phyloP scores from a whole-genome alignment of 37 sponge, comb jelly and placozoan genomes.

The Chondrilla cf. caribensis region DNA sequence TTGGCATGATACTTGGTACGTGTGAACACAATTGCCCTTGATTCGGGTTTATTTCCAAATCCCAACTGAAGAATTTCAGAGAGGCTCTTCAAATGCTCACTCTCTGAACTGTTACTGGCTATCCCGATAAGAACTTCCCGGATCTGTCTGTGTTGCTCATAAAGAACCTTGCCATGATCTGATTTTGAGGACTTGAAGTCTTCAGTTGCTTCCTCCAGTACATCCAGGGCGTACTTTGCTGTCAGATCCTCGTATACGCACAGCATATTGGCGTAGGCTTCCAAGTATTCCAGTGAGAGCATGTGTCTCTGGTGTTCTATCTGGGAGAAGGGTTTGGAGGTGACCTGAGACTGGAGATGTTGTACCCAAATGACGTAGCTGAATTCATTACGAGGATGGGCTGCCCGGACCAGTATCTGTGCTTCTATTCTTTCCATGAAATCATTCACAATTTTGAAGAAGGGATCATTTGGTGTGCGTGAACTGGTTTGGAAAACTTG shows the following conservation, averaged over 20 bases:
- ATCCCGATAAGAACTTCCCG: background rate
- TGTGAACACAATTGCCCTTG: background rate
- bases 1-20: constrained; percentile 4
- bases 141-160: background rate
- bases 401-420: background rate
- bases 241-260: no score
- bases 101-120: no score
- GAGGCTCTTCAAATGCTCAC: background rate
- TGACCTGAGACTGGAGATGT: no score
- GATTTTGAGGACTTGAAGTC: no score
- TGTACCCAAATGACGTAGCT: no score
- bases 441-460: background rate
- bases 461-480: constrained; percentile 27
- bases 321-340: no score
- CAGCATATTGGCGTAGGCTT: no score
- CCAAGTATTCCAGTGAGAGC: no score
- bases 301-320: no score
- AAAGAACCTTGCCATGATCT: background rate
- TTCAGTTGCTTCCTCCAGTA: no score
- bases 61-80: background rate
- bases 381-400: no score
- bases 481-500: background rate
- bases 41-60: background rate
- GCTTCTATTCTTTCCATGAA: constrained; percentile 24
- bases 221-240: no score